Conservation (phyloP, 2,797 vertebrate species). For the Acrossocheilus fasciatus region DNA sequence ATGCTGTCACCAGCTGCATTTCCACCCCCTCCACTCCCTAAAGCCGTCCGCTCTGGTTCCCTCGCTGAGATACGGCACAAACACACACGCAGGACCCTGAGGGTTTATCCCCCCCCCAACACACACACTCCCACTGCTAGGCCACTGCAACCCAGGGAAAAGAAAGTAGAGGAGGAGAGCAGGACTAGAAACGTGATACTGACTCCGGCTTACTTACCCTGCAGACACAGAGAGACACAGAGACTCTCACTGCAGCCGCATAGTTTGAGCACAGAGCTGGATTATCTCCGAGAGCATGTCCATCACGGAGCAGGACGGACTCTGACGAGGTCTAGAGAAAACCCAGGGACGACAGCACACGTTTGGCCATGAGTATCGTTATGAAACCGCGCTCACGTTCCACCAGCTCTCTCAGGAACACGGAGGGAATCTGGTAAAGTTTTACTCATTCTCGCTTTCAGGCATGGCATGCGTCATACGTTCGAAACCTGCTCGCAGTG, state of each 20-base stretch:
- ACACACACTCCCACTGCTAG: constrained; percentile 35
- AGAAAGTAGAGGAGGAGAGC: constrained; percentile 40
- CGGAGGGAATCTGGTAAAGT: constrained; percentile 84
- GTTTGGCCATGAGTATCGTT: constrained; percentile 84
- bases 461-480: neutral
- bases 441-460: constrained; percentile 16
- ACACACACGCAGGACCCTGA: constrained; percentile 40
- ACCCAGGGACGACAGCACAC: neutral
- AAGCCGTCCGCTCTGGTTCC: constrained; percentile 44
- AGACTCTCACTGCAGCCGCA: constrained; percentile 28
- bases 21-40: constrained; percentile 31
- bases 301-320: constrained; percentile 17
- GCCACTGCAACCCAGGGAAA: constrained; percentile 50
- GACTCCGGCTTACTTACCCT: constrained; percentile 53
- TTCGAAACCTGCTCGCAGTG: neutral
- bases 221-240: constrained; percentile 37
- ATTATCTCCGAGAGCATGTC: constrained; percentile 19
- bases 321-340: constrained; percentile 21
- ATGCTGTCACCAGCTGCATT: constrained; percentile 44
- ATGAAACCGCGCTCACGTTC: constrained; percentile 89
- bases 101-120: constrained; percentile 31
- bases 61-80: constrained; percentile 52
- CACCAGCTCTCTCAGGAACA: constrained; percentile 86
- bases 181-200: constrained; percentile 56
- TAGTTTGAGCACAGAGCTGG: constrained; percentile 26